Evolutionary conservation across 2,888 invertebrate genomes (phyloP).

Genomic region (Agonopterix alstromeriana): DNA sequence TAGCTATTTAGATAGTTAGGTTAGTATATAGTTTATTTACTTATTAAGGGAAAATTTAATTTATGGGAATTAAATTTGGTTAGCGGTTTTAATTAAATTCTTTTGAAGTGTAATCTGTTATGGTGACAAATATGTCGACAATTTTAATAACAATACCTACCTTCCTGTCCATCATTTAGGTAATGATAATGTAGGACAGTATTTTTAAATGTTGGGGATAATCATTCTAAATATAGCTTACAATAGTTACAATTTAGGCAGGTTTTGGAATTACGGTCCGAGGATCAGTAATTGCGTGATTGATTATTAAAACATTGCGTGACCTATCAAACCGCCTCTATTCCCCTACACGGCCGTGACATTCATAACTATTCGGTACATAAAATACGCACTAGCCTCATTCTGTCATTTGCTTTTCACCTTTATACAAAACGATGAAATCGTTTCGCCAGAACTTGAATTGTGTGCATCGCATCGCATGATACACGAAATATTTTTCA

Average conservation of each 20-base stretch:
- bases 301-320: conserved; percentile 45
- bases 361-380: conserved; percentile 43
- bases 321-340: conserved; percentile 45
- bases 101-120: no score
- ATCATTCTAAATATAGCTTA: no score
- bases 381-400: not conserved
- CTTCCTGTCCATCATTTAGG: no score
- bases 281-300: conserved; percentile 32
- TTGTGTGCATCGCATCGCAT: conserved; percentile 26
- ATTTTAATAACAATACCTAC: no score
- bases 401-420: conserved; percentile 7
- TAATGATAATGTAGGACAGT: no score
- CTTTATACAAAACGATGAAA: conserved; percentile 5
- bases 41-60: no score
- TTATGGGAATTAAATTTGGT: no score
- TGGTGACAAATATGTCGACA: no score
- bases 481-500: conserved; percentile 47
- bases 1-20: no score
- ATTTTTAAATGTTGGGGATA: no score
- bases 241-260: not conserved
- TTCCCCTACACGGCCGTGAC: conserved; percentile 40
- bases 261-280: conserved; percentile 1
- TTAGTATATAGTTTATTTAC: no score
- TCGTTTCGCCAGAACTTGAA: conserved; percentile 6
- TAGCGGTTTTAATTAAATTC: no score